phyloP scores from a whole-genome alignment of 2,888 invertebrate genomes.

The Mesorhabditis spiculigera region DNA sequence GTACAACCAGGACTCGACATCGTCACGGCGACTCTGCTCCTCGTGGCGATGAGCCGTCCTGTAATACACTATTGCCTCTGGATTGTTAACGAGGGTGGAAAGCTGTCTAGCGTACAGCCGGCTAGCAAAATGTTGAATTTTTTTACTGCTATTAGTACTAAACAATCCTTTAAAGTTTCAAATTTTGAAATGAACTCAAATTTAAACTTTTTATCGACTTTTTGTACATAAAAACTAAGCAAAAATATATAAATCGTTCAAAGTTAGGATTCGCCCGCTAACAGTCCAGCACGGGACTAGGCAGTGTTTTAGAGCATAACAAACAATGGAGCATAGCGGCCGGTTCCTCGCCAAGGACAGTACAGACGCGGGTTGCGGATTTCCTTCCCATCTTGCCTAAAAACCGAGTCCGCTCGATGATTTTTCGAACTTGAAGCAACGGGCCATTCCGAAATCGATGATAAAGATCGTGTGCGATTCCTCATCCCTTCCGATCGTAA shows the following conservation, averaged over 20 bases:
- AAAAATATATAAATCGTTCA: too few species aligned
- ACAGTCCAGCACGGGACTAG: too few species aligned
- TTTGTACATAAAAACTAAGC: too few species aligned
- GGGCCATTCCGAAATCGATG: conserved; percentile 29
- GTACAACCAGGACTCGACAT: conserved; percentile 36
- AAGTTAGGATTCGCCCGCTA: too few species aligned
- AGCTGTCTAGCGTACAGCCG: too few species aligned
- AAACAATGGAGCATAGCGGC: conserved; percentile 20
- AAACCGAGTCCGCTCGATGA: not conserved
- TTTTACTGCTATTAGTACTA: not conserved
- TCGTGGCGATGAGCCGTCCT: conserved; percentile 10
- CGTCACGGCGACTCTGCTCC: conserved; percentile 32
- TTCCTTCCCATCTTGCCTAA: conserved; percentile 18
- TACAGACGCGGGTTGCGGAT: conserved; percentile 21
- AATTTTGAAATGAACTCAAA: too few species aligned
- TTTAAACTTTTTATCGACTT: too few species aligned
- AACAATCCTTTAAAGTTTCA: too few species aligned
- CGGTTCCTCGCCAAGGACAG: conserved; percentile 29
- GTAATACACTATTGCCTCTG: too few species aligned
- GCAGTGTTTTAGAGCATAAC: too few species aligned
- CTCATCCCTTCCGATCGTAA: conserved; percentile 27
- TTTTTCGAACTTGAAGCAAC: conserved; percentile 13
- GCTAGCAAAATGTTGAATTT: too few species aligned
- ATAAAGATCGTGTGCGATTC: conserved; percentile 26
- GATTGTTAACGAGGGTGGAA: too few species aligned